Evolutionary conservation across 2,113 vertebrate genomes (phyloP), one percentile per base, ranked within the genome.

Genomic region (Thalassarche chlororhynchos): DNA sequence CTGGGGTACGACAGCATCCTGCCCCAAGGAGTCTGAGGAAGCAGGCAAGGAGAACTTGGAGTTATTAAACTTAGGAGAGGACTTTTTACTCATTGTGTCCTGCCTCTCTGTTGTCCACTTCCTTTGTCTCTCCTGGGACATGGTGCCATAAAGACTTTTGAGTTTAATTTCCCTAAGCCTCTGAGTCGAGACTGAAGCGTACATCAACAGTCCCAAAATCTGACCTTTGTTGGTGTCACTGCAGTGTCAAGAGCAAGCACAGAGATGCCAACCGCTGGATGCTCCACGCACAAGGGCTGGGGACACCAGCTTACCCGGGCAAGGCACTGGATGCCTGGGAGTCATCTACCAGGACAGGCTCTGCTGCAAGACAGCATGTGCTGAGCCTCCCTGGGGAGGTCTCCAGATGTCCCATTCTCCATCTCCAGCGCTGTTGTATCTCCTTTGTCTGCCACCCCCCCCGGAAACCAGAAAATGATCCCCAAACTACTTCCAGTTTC

Each of bases 21-120:
- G 31, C 34, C 24, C 42, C 0, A 0, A 54, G 34, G 34, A 58
- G n/a, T 32, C 8, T 1, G 2, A 32, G 54, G 36, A 79, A 83
- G n/a, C 16, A 61, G 51, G 34, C 3, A 1, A 62, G 52, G 26
- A 85, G 42, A 66, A 14, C 29, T 23, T 81, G 18, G 15, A 61
- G 10, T 42, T 29, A 54, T 9, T 77, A 49, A 55, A 24, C 20
- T 74, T 81, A 68, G 60, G 52, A 91, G n/a, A 91, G n/a, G 18
- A 38, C 8, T 74, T 38, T 14, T 72, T 61, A 57, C 40, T 49
- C 14, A 3, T 28, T 92, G 31, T 69, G 42, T 60, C 55, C 29
- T 49, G 51, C 36, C 31, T 69, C 21, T 91, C 32, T 52, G 32
- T n/a, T 62, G 64, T 46, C 49, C 16, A 4, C 5, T 87, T 84